phyloP scores from a whole-genome alignment of 2,113 vertebrate genomes.

The Xiphophorus hellerii region DNA sequence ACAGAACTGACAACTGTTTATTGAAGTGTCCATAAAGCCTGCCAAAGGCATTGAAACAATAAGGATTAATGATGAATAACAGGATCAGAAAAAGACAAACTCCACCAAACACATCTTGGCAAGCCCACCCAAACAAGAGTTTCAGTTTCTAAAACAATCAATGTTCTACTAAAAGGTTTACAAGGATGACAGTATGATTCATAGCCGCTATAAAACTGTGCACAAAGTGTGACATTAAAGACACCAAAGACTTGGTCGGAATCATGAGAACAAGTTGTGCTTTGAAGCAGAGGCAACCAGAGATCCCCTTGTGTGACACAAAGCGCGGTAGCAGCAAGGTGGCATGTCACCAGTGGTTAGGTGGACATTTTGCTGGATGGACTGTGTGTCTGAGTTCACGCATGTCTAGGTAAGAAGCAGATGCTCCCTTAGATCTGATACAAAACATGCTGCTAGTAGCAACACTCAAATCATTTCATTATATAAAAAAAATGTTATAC shows the following conservation, averaged over 20 bases:
- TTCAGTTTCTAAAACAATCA: conserved; percentile 26
- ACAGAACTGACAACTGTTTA: conserved; percentile 22
- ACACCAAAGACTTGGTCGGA: conserved; percentile 29
- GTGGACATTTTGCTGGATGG: conserved; percentile 60
- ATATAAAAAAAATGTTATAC: too few species aligned
- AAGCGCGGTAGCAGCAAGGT: conserved; percentile 44
- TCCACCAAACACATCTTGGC: too few species aligned
- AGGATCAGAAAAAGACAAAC: not conserved
- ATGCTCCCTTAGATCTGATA: conserved; percentile 13
- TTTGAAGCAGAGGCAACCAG: conserved; percentile 49
- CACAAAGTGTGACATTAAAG: conserved; percentile 48
- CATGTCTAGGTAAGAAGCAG: conserved; percentile 32
- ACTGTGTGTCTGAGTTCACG: conserved; percentile 25
- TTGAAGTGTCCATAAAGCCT: conserved; percentile 9
- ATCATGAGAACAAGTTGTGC: conserved; percentile 30
- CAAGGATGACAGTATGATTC: conserved; percentile 37
- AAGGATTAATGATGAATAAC: not conserved
- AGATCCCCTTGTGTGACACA: conserved; percentile 45
- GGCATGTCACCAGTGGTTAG: conserved; percentile 57
- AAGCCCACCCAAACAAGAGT: not conserved
- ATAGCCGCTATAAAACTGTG: conserved; percentile 45
- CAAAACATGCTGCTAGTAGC: conserved; percentile 7
- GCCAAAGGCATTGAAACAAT: conserved; percentile 1
- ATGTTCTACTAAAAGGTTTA: conserved; percentile 30
- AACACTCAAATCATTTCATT: not conserved